phyloP scores from a whole-genome alignment of 2,113 vertebrate genomes.

The Aleadryas rufinucha region DNA sequence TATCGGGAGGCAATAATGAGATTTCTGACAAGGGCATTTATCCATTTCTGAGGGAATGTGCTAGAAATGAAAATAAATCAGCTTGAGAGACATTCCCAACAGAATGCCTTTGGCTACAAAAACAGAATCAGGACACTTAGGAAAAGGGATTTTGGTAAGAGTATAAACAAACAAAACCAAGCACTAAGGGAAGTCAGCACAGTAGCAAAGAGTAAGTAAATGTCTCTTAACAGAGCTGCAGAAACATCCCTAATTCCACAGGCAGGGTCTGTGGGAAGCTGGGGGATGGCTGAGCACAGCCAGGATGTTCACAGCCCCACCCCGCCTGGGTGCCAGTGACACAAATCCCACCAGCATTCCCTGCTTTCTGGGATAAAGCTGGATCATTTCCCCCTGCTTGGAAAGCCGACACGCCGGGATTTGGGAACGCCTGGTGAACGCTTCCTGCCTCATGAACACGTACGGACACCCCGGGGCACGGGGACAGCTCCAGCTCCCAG shows the following conservation, averaged over 20 bases:
- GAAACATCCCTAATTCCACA: neutral
- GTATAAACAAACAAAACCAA: neutral
- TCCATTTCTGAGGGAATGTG: slow-evolving; percentile 58
- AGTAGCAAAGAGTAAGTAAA: neutral
- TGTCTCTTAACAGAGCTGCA: neutral
- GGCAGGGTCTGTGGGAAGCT: neutral
- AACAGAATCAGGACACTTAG: neutral
- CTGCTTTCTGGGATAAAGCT: neutral
- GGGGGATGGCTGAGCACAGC: neutral
- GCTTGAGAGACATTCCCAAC: slow-evolving; percentile 19
- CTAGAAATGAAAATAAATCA: slow-evolving; percentile 59
- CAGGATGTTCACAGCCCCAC: neutral
- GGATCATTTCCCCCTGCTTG: neutral
- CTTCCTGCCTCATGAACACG: neutral
- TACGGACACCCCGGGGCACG: accelerated
- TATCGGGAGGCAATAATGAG: neutral
- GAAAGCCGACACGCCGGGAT: neutral
- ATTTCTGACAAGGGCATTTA: slow-evolving; percentile 27
- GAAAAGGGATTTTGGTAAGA: neutral
- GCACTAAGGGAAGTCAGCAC: slow-evolving; percentile 15
- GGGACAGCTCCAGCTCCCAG: neutral
- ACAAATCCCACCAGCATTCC: neutral
- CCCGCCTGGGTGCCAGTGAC: neutral
- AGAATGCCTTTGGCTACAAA: slow-evolving; percentile 57
- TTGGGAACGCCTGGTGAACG: neutral